Base-by-base conservation (phyloP, 2,888 invertebrate genomes). In the Xanthorhoe designata region DNA sequence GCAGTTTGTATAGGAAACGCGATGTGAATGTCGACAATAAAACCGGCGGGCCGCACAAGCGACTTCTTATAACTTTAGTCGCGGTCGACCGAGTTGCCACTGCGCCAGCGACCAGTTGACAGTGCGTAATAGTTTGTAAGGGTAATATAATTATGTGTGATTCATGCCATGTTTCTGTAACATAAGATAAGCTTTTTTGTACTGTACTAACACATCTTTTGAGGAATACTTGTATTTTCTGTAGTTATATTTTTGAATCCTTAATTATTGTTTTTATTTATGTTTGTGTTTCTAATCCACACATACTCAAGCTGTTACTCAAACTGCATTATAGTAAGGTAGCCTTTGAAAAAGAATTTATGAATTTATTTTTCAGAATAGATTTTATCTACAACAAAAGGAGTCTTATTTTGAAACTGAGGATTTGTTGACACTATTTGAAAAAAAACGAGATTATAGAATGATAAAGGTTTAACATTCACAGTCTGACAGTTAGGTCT, bases 301-400 rank as follows among this genome's bases (percentile, higher is more conserved):
- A 42, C 35, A n/a, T n/a, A n/a, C 24, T 24, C 4, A 3, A 24
- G 24, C 24, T 24, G 24, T 13, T 13, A 13, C 2, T 42, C 13
- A 42, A 42, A 13, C 38, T 42, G n/a, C n/a, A 1, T 42, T 42
- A 42, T 42, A 13, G 38, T 9, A 3, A 42, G 13, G 13, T 9
- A 13, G 8, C 9, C 3, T 42, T 13, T 45, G 45, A 8, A 17
- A 47, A 47, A 15, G 15, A 17, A 47, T 13, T 47, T 17, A 47
- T 13, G 17, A 15, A 58, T 18, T 66, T 49, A 54, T 57, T 54
- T 72, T 72, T 69, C 72, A 73, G 73, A 73, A 73, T 73, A 59
- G 68, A 62, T 42, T 54, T 61, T 15, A 56, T 50, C n/a, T 5
- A n/a, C 17, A 32, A 38, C 32, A 32, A 32, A 32, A 6, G 59